A percentile compares a stretch with the other conserved stretches of the same genome.
Conservation (phyloP, 2,113 vertebrate species). For the Dicaeum eximium region DNA sequence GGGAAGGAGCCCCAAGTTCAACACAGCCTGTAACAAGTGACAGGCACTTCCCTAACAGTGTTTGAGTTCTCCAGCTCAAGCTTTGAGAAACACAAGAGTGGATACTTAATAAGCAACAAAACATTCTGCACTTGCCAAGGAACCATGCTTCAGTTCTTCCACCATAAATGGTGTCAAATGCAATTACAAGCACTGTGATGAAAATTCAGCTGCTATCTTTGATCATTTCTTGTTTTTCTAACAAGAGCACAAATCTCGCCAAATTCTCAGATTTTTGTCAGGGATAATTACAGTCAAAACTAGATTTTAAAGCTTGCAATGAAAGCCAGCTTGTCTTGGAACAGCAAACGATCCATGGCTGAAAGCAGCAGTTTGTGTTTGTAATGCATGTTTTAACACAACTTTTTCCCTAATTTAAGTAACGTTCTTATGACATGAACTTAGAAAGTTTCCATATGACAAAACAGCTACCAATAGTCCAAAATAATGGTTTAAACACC, state of each 20-base stretch:
- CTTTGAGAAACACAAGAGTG: conserved; percentile 19
- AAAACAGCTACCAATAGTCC: conserved; percentile 39
- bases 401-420: conserved; percentile 64
- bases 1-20: neutral
- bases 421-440: conserved; percentile 67
- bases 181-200: conserved; percentile 28
- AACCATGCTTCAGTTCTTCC: conserved; percentile 42
- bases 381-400: conserved; percentile 57
- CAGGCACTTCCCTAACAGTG: neutral
- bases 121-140: conserved; percentile 18
- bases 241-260: conserved; percentile 52
- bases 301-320: conserved; percentile 39
- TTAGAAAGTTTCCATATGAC: conserved; percentile 58
- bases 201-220: conserved; percentile 65
- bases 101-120: conserved; percentile 47
- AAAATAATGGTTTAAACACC: conserved; percentile 33
- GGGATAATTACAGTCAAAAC: conserved; percentile 64
- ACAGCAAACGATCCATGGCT: conserved; percentile 24
- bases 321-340: conserved; percentile 73
- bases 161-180: conserved; percentile 43
- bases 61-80: conserved; percentile 21
- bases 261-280: conserved; percentile 72
- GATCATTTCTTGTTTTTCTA: conserved; percentile 59
- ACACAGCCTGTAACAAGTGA: neutral
- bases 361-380: conserved; percentile 63